phyloP scores from a whole-genome alignment of 2,888 invertebrate genomes.

The Acrobasis suavella region DNA sequence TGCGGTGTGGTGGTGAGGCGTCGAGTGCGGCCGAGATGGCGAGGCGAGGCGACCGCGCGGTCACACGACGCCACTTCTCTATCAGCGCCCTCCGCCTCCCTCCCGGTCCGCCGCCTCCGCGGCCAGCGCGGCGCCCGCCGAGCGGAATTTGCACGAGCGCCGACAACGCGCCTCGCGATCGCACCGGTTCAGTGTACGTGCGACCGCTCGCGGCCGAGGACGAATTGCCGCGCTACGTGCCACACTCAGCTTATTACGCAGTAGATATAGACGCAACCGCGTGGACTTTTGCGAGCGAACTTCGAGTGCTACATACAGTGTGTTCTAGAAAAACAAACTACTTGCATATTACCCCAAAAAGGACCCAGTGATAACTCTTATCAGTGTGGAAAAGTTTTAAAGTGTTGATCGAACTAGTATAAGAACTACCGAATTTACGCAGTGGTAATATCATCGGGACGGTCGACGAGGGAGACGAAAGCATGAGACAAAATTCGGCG shows the following conservation, averaged over 20 bases:
- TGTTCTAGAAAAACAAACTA: constrained; percentile 33
- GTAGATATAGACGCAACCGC: constrained; percentile 72
- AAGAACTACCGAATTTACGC: constrained; percentile 56
- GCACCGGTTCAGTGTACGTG: constrained; percentile 79
- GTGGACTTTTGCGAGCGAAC: constrained; percentile 62
- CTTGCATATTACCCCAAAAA: constrained; percentile 35
- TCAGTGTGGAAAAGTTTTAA: constrained; percentile 73
- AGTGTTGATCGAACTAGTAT: constrained; percentile 60
- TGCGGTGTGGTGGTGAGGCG: constrained; percentile 25
- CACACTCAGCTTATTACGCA: constrained; percentile 76
- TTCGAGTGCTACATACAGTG: constrained; percentile 39
- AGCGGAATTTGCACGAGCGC: constrained; percentile 70
- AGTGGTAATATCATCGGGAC: constrained; percentile 54
- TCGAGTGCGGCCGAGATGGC: constrained; percentile 51
- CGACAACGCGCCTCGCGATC: constrained; percentile 60
- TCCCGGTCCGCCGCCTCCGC: constrained; percentile 42
- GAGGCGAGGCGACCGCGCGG: constrained; percentile 48
- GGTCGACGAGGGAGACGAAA: constrained; percentile 54
- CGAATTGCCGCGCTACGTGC: constrained; percentile 60
- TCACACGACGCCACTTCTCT: constrained; percentile 68
- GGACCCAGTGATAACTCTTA: constrained; percentile 67
- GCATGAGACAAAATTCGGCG: constrained; percentile 62
- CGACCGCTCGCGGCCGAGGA: constrained; percentile 72
- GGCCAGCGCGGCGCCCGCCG: constrained; percentile 52
- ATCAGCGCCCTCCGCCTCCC: constrained; percentile 63